phyloP scores from a whole-genome alignment of 2,888 invertebrate species.

The Diachrysia chrysitis region DNA sequence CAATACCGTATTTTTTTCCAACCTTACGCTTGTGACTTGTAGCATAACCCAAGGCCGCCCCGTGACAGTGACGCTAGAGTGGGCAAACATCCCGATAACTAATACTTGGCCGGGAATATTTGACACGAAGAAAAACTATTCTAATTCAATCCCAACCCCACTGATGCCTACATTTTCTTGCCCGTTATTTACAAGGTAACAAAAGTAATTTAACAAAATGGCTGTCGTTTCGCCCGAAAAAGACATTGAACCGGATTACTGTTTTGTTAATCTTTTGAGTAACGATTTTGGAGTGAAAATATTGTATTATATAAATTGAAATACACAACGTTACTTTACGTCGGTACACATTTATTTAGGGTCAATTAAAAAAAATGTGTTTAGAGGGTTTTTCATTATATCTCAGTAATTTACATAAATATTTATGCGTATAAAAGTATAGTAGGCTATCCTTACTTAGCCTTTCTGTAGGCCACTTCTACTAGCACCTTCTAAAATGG shows the following conservation, averaged over 20 bases:
- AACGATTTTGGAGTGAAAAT: background rate
- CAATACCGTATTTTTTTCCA: too few species aligned
- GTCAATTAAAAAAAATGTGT: background rate
- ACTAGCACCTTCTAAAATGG: too few species aligned
- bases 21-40: conserved; percentile 20
- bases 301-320: background rate
- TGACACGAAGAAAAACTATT: conserved; percentile 56
- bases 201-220: conserved; percentile 9
- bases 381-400: background rate
- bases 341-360: background rate
- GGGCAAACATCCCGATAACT: conserved; percentile 49
- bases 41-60: conserved; percentile 15
- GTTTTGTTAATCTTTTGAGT: background rate
- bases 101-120: conserved; percentile 45
- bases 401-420: background rate
- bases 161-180: conserved; percentile 11
- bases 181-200: conserved; percentile 12
- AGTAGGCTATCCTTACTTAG: too few species aligned
- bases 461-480: too few species aligned
- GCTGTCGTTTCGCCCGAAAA: background rate
- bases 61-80: conserved; percentile 37
- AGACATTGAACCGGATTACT: background rate
- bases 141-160: conserved; percentile 25
- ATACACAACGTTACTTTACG: background rate
- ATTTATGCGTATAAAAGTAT: too few species aligned